Evolutionary conservation across 2,113 vertebrate species (phyloP).

Genomic region (Sigmodon hispidus): DNA sequence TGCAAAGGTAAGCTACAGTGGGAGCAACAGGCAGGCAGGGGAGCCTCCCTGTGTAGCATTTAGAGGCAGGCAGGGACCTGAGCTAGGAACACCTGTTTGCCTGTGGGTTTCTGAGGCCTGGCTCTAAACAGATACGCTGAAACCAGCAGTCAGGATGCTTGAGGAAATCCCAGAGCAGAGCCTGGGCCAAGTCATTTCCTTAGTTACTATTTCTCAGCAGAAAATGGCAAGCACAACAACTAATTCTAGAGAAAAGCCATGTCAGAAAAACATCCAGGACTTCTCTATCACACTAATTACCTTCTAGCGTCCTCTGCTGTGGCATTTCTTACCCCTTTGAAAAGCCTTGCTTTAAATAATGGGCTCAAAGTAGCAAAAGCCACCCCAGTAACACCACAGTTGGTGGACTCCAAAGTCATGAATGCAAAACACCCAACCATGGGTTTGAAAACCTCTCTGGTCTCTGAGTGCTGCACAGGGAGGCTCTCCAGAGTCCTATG

Average conservation of each 20-base stretch:
- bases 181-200: background rate
- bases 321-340: background rate
- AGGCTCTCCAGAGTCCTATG: background rate
- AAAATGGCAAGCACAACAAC: conserved; percentile 8
- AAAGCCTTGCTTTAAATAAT: background rate
- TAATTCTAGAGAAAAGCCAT: conserved; percentile 46
- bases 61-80: too few species aligned
- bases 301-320: background rate
- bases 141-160: background rate
- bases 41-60: too few species aligned
- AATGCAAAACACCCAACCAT: background rate
- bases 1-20: background rate
- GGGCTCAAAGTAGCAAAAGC: background rate
- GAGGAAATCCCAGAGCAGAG: background rate
- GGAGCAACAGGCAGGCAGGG: background rate
- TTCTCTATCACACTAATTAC: conserved; percentile 38
- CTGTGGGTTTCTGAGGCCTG: background rate
- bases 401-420: background rate
- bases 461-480: background rate
- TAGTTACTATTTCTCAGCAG: conserved; percentile 60
- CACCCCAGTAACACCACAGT: too few species aligned
- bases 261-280: conserved; percentile 45
- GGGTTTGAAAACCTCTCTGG: background rate
- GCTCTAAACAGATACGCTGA: background rate
- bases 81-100: background rate